Base-by-base conservation (phyloP, 2,797 vertebrate species). In the Hypotaenidia okinawae region DNA sequence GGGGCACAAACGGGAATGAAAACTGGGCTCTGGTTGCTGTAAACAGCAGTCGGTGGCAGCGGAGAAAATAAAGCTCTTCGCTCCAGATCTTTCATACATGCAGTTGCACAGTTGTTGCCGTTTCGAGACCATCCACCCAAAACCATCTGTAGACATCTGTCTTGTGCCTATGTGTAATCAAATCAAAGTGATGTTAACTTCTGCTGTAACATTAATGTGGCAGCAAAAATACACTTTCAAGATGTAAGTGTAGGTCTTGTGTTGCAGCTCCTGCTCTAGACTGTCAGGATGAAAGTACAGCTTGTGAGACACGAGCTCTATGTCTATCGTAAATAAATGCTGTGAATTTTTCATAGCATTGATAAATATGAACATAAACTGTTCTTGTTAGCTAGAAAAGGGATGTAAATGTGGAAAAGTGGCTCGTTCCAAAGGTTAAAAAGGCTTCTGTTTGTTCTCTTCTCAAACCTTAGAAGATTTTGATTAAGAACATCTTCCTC, bases 61-160 rank as follows among this genome's bases (percentile, higher is more conserved):
- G 19, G 69, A 68, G 21, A 52, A 81, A 93, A 83, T 30, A 54
- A 61, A 52, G 18, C 14, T 67, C n/a, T 79, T 73, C 0, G 1
- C 47, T 78, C 24, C 30, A 21, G 35, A 33, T 75, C 69, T 52
- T 76, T 57, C 68, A 49, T 61, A 32, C 35, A 32, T 1, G 1
- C 0, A 0, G 17, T 58, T 55, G 27, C 0, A 2, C 67, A 84
- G 63, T 41, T 84, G 68, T 45, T 84, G 61, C 0, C 0, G 8
- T 80, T 94, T 91, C n/a, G 24, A 54, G 84, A 13, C 35, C 41
- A 78, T 66, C 51, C 32, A 51, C 54, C n/a, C 66, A 77, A 89
- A 87, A 45, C 54, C 58, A 16, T 58, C 35, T 75, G 41, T 25
- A 89, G 61, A 35, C 54, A 80, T 76, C 78, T 74, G 68, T 58